Percentiles rank a stretch among this genome's conserved stretches.
Conservation (phyloP, 2,797 vertebrate genomes). For the Lepidocolaptes lacrymiger region DNA sequence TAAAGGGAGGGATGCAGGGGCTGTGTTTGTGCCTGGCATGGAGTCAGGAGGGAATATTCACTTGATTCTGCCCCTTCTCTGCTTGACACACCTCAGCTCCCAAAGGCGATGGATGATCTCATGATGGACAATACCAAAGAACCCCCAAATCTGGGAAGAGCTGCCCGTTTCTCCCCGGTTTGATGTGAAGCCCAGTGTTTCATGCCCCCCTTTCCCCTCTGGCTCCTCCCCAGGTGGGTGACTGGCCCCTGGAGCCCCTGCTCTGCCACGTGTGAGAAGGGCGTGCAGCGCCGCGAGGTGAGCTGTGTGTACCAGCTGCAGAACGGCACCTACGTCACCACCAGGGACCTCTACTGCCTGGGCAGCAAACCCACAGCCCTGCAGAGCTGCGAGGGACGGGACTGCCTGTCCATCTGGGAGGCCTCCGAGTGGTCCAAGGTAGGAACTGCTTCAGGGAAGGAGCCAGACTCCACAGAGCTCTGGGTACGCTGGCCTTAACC, state of each 20-base stretch:
- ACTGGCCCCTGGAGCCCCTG: conserved; percentile 89
- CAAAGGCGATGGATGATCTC: neutral
- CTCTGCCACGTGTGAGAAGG: conserved; percentile 89
- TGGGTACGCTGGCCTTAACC: neutral
- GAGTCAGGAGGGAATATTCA: neutral
- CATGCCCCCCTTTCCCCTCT: neutral
- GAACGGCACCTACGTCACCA: conserved; percentile 88
- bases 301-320: conserved; percentile 89
- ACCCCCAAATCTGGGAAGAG: neutral
- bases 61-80: neutral
- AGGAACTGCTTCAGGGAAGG: neutral
- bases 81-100: neutral
- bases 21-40: neutral
- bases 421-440: conserved; percentile 96
- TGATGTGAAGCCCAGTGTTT: neutral
- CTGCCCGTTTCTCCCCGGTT: neutral
- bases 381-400: conserved; percentile 90
- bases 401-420: conserved; percentile 92
- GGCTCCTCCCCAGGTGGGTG: conserved; percentile 85
- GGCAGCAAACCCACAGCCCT: conserved; percentile 81
- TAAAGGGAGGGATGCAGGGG: neutral
- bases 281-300: conserved; percentile 88
- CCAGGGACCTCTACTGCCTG: conserved; percentile 86
- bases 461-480: neutral
- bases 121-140: accelerated